Percentiles rank a stretch among this genome's conserved stretches.
These are phyloP conservation scores for Gasteruption jaculator DNA, from an alignment of 2,888 invertebrate genomes.

Conservation along the genomic window DNA sequence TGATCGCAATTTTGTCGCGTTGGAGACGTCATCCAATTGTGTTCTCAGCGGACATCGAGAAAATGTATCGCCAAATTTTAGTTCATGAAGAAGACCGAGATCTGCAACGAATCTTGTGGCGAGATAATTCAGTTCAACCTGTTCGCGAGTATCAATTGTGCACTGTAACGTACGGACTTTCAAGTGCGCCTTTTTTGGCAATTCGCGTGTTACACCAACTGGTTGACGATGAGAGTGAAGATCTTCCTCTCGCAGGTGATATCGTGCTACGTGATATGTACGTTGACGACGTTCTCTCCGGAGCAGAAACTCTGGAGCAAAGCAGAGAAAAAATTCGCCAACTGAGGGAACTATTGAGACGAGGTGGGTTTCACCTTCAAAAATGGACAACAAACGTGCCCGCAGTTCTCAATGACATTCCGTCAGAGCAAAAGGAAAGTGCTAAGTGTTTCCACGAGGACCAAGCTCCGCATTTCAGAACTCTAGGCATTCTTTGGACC, in stretches of 20 bases:
- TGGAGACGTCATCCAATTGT: slow-evolving; percentile 16
- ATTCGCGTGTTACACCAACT: slow-evolving; percentile 10
- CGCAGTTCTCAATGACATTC: slow-evolving; percentile 2
- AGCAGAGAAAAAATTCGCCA: slow-evolving; percentile 10
- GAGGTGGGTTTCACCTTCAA: slow-evolving; percentile 15
- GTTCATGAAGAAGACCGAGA: slow-evolving; percentile 18
- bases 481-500: slow-evolving; percentile 18
- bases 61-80: slow-evolving; percentile 31
- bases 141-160: slow-evolving; percentile 10
- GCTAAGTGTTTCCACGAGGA: slow-evolving; percentile 1
- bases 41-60: slow-evolving; percentile 28
- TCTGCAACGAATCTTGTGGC: slow-evolving; percentile 32
- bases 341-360: slow-evolving; percentile 7
- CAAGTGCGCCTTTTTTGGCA: slow-evolving; percentile 13
- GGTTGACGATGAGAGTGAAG: slow-evolving; percentile 5
- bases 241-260: slow-evolving; percentile 9
- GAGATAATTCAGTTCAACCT: slow-evolving; percentile 1
- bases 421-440: neutral
- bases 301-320: slow-evolving; percentile 10
- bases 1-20: slow-evolving; percentile 9
- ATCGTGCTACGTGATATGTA: slow-evolving; percentile 13
- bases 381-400: slow-evolving; percentile 16
- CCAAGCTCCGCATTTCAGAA: slow-evolving; percentile 6
- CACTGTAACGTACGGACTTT: slow-evolving; percentile 14
- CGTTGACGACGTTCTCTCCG: slow-evolving; percentile 20